These are phyloP conservation scores for Ypsolopha sequella DNA, from an alignment of 2,888 invertebrate species.

Conservation along the genomic window DNA sequence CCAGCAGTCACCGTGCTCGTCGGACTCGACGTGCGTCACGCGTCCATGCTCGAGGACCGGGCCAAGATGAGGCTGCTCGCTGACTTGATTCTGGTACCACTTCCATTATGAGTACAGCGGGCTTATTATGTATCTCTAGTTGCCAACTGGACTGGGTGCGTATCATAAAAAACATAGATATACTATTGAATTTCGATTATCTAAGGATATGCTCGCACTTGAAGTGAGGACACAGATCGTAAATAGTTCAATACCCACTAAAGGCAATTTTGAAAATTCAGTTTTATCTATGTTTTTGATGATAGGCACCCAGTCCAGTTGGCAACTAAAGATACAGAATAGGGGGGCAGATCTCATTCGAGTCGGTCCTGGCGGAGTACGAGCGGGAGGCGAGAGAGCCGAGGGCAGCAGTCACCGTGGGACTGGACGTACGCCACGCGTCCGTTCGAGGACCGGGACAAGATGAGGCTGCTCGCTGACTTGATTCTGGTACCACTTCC, in stretches of 20 bases:
- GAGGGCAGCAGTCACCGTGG: slow-evolving; percentile 50
- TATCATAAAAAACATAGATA: no score
- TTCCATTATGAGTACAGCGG: no score
- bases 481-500: slow-evolving; percentile 66
- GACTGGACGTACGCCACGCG: slow-evolving; percentile 73
- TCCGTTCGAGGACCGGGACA: slow-evolving; percentile 73
- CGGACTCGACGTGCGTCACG: slow-evolving; percentile 71
- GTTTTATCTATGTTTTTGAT: no score
- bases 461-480: slow-evolving; percentile 56
- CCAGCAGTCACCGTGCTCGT: slow-evolving; percentile 56
- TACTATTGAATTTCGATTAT: no score
- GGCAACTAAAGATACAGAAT: no score
- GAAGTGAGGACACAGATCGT: no score
- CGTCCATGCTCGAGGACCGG: slow-evolving; percentile 74
- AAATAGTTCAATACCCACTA: no score
- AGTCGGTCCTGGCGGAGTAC: slow-evolving; percentile 50
- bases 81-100: slow-evolving; percentile 68
- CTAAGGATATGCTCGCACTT: no score
- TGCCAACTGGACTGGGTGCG: no score
- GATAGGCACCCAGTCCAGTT: no score
- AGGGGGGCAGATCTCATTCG: slow-evolving; percentile 21
- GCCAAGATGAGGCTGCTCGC: slow-evolving; percentile 63
- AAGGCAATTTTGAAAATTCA: no score
- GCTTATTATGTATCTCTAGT: no score
- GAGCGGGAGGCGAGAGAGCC: slow-evolving; percentile 38